Evolutionary conservation across 2,888 invertebrate genomes (phyloP), one percentile per base, ranked within the genome.

Genomic region (Erannis defoliaria): DNA sequence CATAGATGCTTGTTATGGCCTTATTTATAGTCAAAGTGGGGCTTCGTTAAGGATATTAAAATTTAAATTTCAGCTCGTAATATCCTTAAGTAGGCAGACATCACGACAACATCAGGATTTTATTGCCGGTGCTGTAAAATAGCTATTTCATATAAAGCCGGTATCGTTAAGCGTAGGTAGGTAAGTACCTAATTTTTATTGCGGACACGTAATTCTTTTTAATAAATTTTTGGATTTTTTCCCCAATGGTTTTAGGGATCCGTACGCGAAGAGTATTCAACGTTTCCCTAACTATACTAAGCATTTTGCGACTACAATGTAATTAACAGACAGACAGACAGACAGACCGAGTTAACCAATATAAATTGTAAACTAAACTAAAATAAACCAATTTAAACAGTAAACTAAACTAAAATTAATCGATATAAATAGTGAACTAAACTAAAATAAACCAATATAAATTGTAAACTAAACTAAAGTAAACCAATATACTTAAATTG

Each of bases 11-110:
- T 46, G 29, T 31, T 31, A 46, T 6, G 12, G 0, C 31, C n/a
- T 4, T 18, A 46, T 46, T 46, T 46, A 33, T 33, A 6, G 46
- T 19, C 18, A 19, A 45, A 31, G 46, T 46, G 12, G 31, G 10
- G 46, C 45, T 37, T 29, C 54, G 33, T 23, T 19, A 26, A 14
- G 58, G 64, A 66, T 75, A 75, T 78, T 74, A 78, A 74, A 75
- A 74, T 57, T 70, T 72, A 75, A 75, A 80, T 75, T 76, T 73
- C 58, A 57, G 46, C 70, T 67, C 71, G 70, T 75, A 73, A 75
- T 72, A 70, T 67, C 51, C 66, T 64, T 66, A 55, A 76, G 76
- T 71, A 57, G 62, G 54, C 38, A 64, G 64, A 60, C 65, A 72
- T 73, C 71, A 69, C 70, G 70, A 73, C 71, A 70, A 65, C 64